A percentile compares a stretch with the other conserved stretches of the same genome.
phyloP scores from a whole-genome alignment of 2,888 invertebrate species.

The Strigamia maritima region DNA sequence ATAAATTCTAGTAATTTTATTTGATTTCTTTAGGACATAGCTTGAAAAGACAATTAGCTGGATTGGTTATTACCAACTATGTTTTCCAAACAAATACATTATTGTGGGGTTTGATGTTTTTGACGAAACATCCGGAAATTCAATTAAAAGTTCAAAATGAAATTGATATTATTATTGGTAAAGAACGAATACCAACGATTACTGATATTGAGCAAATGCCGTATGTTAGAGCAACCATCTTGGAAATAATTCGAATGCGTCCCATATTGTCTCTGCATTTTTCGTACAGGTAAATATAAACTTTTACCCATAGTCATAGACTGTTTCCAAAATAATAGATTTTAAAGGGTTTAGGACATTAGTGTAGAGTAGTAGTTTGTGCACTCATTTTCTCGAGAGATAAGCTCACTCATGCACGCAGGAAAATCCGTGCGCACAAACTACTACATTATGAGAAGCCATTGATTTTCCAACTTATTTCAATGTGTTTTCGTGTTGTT shows the following conservation, averaged over 20 bases:
- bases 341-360: background rate
- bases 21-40: background rate
- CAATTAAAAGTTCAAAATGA: background rate
- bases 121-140: background rate
- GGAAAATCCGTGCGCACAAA: no score
- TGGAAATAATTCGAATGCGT: background rate
- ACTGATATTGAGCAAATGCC: background rate
- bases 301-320: no score
- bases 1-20: no score
- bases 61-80: background rate
- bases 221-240: background rate
- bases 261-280: background rate
- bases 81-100: background rate
- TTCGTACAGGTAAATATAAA: background rate
- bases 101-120: background rate
- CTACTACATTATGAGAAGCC: no score
- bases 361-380: no score
- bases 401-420: no score
- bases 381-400: no score
- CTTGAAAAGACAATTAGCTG: background rate
- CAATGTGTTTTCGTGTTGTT: no score
- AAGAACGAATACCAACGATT: background rate
- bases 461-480: no score
- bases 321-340: background rate
- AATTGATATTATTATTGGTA: background rate